Evolutionary conservation across 2,797 vertebrate genomes (phyloP).

Genomic region (Neopelma chrysocephalum): DNA sequence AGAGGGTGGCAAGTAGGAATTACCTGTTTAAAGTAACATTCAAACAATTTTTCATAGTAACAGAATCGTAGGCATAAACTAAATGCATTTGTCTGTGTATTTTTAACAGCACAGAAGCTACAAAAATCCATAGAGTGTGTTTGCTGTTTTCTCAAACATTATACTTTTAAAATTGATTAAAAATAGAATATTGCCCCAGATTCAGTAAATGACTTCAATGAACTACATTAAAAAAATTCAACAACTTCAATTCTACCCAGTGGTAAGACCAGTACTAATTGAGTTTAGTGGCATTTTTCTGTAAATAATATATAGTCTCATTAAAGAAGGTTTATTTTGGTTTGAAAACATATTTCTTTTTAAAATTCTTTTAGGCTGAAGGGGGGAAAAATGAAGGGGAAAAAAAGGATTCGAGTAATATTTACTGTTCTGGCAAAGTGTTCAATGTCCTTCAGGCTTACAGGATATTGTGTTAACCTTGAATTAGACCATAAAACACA

Average conservation of each 20-base stretch:
- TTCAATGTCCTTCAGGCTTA: not conserved
- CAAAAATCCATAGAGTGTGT: not conserved
- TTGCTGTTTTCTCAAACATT: not conserved
- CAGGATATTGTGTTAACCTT: not conserved
- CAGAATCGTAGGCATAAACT: not conserved
- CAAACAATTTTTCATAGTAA: not conserved
- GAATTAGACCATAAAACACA: not conserved
- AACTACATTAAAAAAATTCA: not conserved
- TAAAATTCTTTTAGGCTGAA: constrained; percentile 10
- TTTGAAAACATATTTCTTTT: constrained; percentile 39
- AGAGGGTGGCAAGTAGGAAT: not conserved
- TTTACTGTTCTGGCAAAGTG: constrained; percentile 25
- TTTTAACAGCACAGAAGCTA: not conserved
- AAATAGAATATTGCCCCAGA: constrained; percentile 28
- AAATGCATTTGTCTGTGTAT: not conserved
- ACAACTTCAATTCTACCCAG: not conserved
- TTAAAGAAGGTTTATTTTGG: constrained; percentile 49
- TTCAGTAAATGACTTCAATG: constrained; percentile 22
- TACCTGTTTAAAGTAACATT: constrained; percentile 25
- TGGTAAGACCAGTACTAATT: constrained; percentile 5
- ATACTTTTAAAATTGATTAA: not conserved
- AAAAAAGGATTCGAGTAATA: not conserved
- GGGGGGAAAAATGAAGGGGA: fast-evolving
- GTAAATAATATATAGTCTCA: constrained; percentile 51
- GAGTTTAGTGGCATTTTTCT: constrained; percentile 36